phyloP scores from a whole-genome alignment of 2,888 invertebrate genomes.

The Metacarcinus magister region DNA sequence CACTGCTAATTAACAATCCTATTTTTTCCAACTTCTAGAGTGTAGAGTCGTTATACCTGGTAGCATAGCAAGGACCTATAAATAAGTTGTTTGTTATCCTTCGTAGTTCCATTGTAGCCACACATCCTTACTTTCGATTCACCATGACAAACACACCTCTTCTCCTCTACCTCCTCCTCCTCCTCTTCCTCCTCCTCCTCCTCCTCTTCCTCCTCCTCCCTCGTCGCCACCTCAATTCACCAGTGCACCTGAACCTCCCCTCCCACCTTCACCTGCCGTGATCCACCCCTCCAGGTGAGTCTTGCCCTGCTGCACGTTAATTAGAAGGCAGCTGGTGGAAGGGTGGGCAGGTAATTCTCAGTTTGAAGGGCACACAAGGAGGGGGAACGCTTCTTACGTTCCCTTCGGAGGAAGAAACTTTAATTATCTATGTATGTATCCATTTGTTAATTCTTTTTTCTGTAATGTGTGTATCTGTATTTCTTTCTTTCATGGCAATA shows the following conservation, averaged over 20 bases:
- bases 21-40: too few relatives aligned
- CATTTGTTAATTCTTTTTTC: background rate
- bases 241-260: background rate
- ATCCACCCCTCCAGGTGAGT: background rate
- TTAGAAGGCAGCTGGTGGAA: constrained; percentile 37
- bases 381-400: constrained; percentile 22
- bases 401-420: constrained; percentile 1
- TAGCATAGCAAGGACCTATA: too few relatives aligned
- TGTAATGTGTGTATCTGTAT: background rate
- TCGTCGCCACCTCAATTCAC: background rate
- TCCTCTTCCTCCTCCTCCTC: background rate
- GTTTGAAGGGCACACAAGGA: constrained; percentile 46
- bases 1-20: too few relatives aligned
- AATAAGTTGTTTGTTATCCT: too few relatives aligned
- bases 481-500: background rate
- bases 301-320: constrained; percentile 46
- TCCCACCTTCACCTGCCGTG: background rate
- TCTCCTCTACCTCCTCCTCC: background rate
- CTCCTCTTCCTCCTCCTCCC: background rate
- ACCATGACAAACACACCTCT: background rate
- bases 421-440: background rate
- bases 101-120: too few relatives aligned
- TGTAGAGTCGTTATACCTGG: too few relatives aligned
- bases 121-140: background rate
- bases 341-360: constrained; percentile 51